These are phyloP conservation scores for Mastigias papua DNA, from an alignment of 30 jellyfish, hydroid and myxozoan species.

Conservation along the genomic window DNA sequence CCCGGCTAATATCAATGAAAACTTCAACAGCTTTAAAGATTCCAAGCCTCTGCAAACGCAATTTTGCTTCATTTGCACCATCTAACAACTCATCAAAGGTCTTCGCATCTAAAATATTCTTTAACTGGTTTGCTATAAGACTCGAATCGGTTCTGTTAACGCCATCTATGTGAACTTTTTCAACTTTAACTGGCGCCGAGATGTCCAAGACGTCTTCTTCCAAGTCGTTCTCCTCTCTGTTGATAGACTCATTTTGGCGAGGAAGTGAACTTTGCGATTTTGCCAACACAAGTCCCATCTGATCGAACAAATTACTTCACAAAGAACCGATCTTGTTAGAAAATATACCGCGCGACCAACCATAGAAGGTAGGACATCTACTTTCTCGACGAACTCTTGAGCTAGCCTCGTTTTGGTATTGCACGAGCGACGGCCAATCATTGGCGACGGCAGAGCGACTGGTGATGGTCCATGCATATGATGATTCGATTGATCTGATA, in stretches of 20 bases:
- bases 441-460: too few species aligned
- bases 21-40: slow-evolving; percentile 87
- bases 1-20: slow-evolving; percentile 81
- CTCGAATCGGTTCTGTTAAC: slow-evolving; percentile 66
- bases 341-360: neutral
- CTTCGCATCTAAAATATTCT: slow-evolving; percentile 69
- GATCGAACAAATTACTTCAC: neutral
- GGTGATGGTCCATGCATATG: too few species aligned
- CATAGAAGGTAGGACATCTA: neutral
- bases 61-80: slow-evolving; percentile 80
- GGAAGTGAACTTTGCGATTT: slow-evolving; percentile 26
- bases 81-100: slow-evolving; percentile 85
- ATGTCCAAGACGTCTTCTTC: slow-evolving; percentile 60
- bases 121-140: slow-evolving; percentile 78
- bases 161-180: slow-evolving; percentile 93
- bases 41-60: slow-evolving; percentile 90
- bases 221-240: slow-evolving; percentile 18
- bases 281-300: slow-evolving; percentile 61
- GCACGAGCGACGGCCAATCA: too few species aligned
- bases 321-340: neutral
- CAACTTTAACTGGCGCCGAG: slow-evolving; percentile 62
- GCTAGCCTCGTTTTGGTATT: neutral
- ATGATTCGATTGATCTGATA: too few species aligned
- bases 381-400: neutral
- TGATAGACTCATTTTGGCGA: neutral